Base-by-base conservation (phyloP, 2,797 vertebrate genomes). In the Petrocephalus sullivani region DNA sequence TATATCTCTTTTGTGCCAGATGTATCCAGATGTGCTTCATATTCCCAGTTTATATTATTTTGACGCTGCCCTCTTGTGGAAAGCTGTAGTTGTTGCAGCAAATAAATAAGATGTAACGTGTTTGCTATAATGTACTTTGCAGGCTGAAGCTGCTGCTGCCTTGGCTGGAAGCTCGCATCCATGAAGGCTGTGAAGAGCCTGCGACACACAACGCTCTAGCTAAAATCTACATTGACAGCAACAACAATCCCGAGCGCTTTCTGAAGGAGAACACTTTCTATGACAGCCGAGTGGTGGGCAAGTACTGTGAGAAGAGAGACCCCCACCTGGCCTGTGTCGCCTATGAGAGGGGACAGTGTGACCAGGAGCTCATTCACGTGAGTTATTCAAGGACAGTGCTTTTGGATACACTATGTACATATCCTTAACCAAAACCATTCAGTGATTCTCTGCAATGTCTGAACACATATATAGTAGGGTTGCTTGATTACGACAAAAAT, bases 201-300 rank as follows among this genome's bases (percentile, higher is more conserved):
- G 97, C 98, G 0, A 98, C 97, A 57, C 98, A 99, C 89, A 99
- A 98, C 23, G 97, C 98, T 21, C 92, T 99, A 91, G 97, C 98
- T 67, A 99, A 99, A 93, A 98, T 98, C 91, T 99, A 98, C 95
- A 98, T 98, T 0, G 97, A 98, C 95, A 98, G 97, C 95, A 98
- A 97, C 93, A 98, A 97, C 92, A 98, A 97, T 91, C 97, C 97
- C 0, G 97, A 98, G 92, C 96, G 96, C 46, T 99, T 99, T 92
- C 93, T 99, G 90, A 94, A 96, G 61, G 97, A 98, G 92, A 98
- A 99, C 90, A 95, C 97, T 3, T 98, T 91, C 92, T 98, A 99
- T 0, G 97, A 99, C 94, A 99, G 98, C 92, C 94, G 96, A 0
- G 97, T 99, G 67, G 97, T 99, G 88, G 97, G 98, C 88, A 97